Evolutionary conservation across 2,797 vertebrate genomes (phyloP), one percentile per base, ranked within the genome.

Genomic region (Distichodus sexfasciatus): DNA sequence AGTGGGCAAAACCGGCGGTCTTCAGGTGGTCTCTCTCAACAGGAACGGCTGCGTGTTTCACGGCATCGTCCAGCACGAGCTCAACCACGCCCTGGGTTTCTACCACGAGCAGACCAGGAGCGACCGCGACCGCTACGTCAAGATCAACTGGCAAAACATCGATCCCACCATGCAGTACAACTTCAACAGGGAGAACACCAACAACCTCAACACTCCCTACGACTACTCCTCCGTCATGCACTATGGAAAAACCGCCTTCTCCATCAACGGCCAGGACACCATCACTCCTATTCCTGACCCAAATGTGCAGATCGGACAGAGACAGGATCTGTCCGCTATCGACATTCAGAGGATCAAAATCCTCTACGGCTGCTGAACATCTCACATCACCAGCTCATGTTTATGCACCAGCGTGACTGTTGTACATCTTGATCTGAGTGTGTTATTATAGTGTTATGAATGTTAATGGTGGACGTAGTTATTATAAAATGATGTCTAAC

Each of bases 141-240:
- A 55, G 53, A 90, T 91, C 73, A 81, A 87, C 79, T 86, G 85
- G 86, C 17, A 86, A 1, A 78, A 90, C 63, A 84, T 86, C 40
- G 7, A 64, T 3, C 26, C 76, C 9, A 11, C 73, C 19, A 40
- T 23, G 17, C 31, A 53, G 48, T 1, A 35, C 69, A 85, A 88
- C 76, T 89, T 88, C 79, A 65, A 28, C 59, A 82, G 79, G 55
- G 65, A 78, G 23, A 70, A 82, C 46, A 88, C 87, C 36, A 88
- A 81, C 21, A 88, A 87, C 61, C 69, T 88, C 48, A 81, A 11
- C 53, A 84, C 85, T 59, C 71, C 79, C 0, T 90, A 90, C 21
- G 88, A 90, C 72, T 90, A 90, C 21, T 60, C 74, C 41, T 90
- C 90, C 23, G 57, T 90, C 41, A 91, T 91, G 90, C 88, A 91